Evolutionary conservation across 2,888 invertebrate species (phyloP), one percentile per base, ranked within the genome.

Genomic region (Rutpela maculata): DNA sequence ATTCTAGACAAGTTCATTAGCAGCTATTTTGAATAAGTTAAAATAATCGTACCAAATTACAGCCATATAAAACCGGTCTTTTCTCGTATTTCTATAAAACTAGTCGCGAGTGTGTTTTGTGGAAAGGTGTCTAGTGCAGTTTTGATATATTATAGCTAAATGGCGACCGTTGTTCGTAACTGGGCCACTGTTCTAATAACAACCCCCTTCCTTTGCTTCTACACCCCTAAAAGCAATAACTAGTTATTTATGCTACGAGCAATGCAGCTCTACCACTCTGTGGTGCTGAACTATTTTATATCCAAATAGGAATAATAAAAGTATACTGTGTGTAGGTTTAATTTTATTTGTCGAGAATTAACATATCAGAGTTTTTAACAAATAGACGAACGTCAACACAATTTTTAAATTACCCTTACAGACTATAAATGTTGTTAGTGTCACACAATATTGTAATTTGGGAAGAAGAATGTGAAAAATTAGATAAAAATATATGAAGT

Each of bases 121-220:
- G 73, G 78, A 75, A 69, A 81, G 82, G 80, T 81, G 82, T 82
- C 81, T 81, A 72, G 81, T 77, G 75, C 81, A 82, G 81, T 81
- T 80, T 80, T 82, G 80, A 82, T 82, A 80, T 82, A 82, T 78
- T 77, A 78, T 75, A 77, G 79, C 82, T 77, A 82, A 80, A 78
- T 82, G 82, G 77, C 80, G 77, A 77, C 80, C 81, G 80, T 81
- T 82, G 81, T 81, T 81, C 76, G 81, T 73, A 82, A 81, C 81
- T 81, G 79, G 80, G 79, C 72, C 78, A 82, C 80, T 82, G 80
- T 80, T 80, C 80, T 82, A 82, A 82, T 82, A 81, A 77, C 62
- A 55, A 55, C 59, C 17, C 38, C 19, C 59, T 35, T 38, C 38
- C 70, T 60, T 50, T 76, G 57, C 59, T 60, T 68, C 68, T 63